These are phyloP conservation scores for Cephalopholis sonnerati DNA, from an alignment of 2,113 vertebrate genomes.

Conservation along the genomic window DNA sequence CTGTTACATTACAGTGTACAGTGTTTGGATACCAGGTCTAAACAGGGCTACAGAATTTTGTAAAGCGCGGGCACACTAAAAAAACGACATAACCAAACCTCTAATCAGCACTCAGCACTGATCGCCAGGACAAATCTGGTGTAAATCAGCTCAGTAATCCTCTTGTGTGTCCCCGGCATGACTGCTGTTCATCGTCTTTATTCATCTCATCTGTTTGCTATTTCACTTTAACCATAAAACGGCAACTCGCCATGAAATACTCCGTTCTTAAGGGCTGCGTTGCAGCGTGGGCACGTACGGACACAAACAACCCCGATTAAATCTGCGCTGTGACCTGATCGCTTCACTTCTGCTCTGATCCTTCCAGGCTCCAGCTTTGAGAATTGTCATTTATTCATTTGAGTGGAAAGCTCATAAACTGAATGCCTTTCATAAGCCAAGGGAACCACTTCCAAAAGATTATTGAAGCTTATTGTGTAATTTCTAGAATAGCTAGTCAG, in stretches of 20 bases:
- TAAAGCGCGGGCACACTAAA: neutral
- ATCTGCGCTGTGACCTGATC: slow-evolving; percentile 48
- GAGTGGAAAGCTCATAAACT: slow-evolving; percentile 30
- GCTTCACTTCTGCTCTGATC: slow-evolving; percentile 23
- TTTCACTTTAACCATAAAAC: slow-evolving; percentile 44
- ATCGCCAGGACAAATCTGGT: slow-evolving; percentile 45
- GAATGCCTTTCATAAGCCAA: slow-evolving; percentile 7
- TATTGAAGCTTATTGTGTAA: slow-evolving; percentile 44
- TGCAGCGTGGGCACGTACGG: neutral
- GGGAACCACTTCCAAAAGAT: slow-evolving; percentile 37
- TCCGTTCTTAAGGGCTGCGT: neutral
- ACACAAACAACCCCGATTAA: neutral
- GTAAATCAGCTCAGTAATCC: slow-evolving; percentile 52
- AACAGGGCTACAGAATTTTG: neutral
- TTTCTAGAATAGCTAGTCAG: slow-evolving; percentile 44
- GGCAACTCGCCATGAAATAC: slow-evolving; percentile 33
- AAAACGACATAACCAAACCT: slow-evolving; percentile 24
- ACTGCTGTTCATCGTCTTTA: slow-evolving; percentile 45
- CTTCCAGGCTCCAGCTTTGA: slow-evolving; percentile 30
- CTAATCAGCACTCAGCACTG: slow-evolving; percentile 31
- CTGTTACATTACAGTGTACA: too few relatives aligned
- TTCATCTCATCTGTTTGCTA: slow-evolving; percentile 65
- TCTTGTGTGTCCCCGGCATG: slow-evolving; percentile 49
- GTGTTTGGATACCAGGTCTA: neutral
- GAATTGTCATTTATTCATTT: slow-evolving; percentile 32